These are phyloP conservation scores for Spodoptera exigua DNA, from an alignment of 2,888 invertebrate genomes.

Conservation along the genomic window DNA sequence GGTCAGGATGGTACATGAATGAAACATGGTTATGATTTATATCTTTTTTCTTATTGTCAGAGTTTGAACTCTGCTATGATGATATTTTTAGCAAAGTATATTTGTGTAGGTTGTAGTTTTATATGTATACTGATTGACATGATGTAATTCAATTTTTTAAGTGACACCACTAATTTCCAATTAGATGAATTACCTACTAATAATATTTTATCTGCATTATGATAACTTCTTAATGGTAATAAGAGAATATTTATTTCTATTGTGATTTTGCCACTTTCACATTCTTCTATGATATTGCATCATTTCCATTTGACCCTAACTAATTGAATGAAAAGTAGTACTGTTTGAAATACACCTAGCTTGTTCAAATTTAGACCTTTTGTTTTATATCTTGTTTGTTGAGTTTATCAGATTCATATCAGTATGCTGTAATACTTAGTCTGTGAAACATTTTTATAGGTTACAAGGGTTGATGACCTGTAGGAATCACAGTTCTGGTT, in stretches of 20 bases:
- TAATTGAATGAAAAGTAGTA: background rate
- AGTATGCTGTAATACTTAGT: conserved; percentile 12
- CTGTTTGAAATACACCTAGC: background rate
- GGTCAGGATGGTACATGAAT: conserved; percentile 21
- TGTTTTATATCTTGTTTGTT: too few relatives aligned
- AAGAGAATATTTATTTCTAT: background rate
- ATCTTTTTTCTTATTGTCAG: conserved; percentile 11
- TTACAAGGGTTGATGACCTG: conserved; percentile 2
- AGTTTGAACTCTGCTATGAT: conserved; percentile 3
- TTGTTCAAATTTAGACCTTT: background rate
- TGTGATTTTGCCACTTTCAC: conserved; percentile 25
- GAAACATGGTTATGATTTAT: conserved; percentile 8
- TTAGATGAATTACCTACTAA: background rate
- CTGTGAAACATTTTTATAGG: background rate
- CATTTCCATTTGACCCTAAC: conserved; percentile 24
- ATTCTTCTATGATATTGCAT: conserved; percentile 46
- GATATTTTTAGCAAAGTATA: conserved; percentile 4
- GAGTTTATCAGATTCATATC: too few relatives aligned
- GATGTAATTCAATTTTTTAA: conserved; percentile 41
- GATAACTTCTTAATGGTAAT: background rate
- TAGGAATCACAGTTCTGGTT: background rate
- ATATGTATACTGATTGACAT: conserved; percentile 31
- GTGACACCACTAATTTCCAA: conserved; percentile 32
- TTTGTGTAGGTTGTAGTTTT: conserved; percentile 21
- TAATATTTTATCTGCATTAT: background rate